Conservation (phyloP, 2,113 vertebrate genomes). For the Chionomys nivalis region DNA sequence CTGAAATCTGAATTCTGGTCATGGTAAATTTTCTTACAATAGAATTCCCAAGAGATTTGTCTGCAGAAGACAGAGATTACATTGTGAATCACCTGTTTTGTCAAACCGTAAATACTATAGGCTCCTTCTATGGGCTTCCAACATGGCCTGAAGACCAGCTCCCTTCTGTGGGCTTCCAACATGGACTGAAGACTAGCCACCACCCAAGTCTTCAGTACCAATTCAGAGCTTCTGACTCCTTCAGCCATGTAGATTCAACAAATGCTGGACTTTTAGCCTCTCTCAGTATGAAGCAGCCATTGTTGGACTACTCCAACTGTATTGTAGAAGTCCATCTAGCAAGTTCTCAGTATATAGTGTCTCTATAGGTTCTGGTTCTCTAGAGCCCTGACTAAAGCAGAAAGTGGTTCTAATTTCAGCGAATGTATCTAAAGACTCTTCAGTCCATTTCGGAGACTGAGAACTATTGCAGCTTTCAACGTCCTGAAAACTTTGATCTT, state of each 20-base stretch:
- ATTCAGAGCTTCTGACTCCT: background rate
- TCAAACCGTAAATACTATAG: background rate
- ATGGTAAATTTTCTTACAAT: background rate
- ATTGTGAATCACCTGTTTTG: background rate
- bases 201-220: background rate
- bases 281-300: background rate
- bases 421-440: background rate
- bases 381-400: background rate
- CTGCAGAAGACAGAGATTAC: background rate
- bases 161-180: background rate
- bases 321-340: no score
- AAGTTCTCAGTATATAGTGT: background rate
- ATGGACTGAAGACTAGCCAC: no score
- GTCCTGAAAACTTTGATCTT: background rate
- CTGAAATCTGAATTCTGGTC: constrained; percentile 36
- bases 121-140: background rate
- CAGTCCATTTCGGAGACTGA: fast-evolving
- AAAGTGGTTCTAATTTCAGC: background rate
- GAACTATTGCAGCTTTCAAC: background rate
- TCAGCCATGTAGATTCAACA: background rate
- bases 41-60: background rate
- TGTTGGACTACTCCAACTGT: background rate
- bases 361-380: background rate
- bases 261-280: background rate
- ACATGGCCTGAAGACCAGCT: background rate